Evolutionary conservation across 2,888 invertebrate species (phyloP).

Genomic region (Pseudeuparius sepicola): DNA sequence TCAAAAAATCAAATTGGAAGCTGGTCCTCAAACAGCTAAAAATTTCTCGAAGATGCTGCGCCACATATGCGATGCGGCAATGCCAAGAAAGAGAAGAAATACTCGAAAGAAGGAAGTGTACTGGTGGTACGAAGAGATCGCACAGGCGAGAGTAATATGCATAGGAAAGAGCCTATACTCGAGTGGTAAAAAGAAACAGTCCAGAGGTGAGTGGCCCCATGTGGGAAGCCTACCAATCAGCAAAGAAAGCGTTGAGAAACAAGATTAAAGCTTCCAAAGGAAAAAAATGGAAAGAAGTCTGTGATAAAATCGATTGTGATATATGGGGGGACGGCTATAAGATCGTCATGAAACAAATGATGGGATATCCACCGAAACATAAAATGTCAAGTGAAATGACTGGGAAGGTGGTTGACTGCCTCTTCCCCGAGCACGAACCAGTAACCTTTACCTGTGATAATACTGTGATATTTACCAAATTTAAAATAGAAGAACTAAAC

Average conservation of each 20-base stretch:
- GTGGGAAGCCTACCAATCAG: slow-evolving; percentile 9
- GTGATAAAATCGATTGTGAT: slow-evolving; percentile 12
- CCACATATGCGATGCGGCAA: too few species aligned
- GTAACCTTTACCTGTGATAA: slow-evolving; percentile 8
- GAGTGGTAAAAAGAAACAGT: too few species aligned
- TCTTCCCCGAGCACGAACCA: slow-evolving; percentile 12
- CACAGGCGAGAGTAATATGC: too few species aligned
- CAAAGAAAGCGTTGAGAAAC: slow-evolving; percentile 11
- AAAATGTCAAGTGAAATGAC: slow-evolving; percentile 8
- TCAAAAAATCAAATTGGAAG: too few species aligned
- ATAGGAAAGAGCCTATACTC: too few species aligned
- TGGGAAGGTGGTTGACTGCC: slow-evolving; percentile 6
- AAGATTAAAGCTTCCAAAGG: slow-evolving; percentile 13
- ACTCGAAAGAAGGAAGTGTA: too few species aligned
- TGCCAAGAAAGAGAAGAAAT: too few species aligned
- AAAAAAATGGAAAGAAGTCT: slow-evolving; percentile 14
- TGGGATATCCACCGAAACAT: slow-evolving; percentile 10
- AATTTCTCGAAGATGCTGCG: too few species aligned
- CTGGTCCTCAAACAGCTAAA: too few species aligned
- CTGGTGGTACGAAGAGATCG: too few species aligned
- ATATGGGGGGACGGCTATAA: slow-evolving; percentile 17
- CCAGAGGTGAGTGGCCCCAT: too few species aligned
- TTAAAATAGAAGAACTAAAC: slow-evolving; percentile 8
- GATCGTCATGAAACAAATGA: slow-evolving; percentile 13
- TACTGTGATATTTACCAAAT: slow-evolving; percentile 7